Evolutionary conservation across 2,888 invertebrate genomes (phyloP), one percentile per base, ranked within the genome.

Genomic region (Andrena fulva): DNA sequence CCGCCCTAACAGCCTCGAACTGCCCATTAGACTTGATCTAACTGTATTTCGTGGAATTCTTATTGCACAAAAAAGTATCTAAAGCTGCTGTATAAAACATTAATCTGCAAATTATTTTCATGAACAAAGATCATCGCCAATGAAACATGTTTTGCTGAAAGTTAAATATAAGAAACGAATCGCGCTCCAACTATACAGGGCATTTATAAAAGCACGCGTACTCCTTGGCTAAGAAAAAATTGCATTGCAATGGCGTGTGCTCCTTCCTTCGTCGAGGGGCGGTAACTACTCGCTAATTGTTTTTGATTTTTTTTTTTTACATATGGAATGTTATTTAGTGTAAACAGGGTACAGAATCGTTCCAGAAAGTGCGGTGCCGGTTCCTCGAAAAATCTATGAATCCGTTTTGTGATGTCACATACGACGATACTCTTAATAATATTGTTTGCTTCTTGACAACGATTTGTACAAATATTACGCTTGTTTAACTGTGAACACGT

Each of bases 241-340:
- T 92, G 92, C 92, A 92, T 92, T 92, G 92, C 87, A 92, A 91
- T 91, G 92, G 91, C 91, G 85, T 89, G 77, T 89, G 85, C 85
- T 85, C 75, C 83, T 83, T 80, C 67, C 77, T 83, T 72, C 29
- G 16, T 29, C 33, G 62, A 74, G 78, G 82, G 66, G 50, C 56
- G 74, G 42, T 77, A 63, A 72, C 59, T 82, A 82, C 8, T 64
- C 27, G 2, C 71, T 80, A 82, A 75, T 64, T 8, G 27, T n/a
- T 71, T 80, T 80, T 80, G 12, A 72, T 76, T 80, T 74, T 20
- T 63, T 63, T 20, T 50, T 56, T 4, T 24, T 56, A 56, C 56
- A 48, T 52, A 48, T 80, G 75, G 80, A 82, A 80, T 82, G 82
- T 80, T 8, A 24, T 63, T 48, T 33, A 10, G 20, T 70, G 20